These are phyloP conservation scores for Autographa gamma DNA, from an alignment of 2,888 invertebrate genomes.

Conservation along the genomic window DNA sequence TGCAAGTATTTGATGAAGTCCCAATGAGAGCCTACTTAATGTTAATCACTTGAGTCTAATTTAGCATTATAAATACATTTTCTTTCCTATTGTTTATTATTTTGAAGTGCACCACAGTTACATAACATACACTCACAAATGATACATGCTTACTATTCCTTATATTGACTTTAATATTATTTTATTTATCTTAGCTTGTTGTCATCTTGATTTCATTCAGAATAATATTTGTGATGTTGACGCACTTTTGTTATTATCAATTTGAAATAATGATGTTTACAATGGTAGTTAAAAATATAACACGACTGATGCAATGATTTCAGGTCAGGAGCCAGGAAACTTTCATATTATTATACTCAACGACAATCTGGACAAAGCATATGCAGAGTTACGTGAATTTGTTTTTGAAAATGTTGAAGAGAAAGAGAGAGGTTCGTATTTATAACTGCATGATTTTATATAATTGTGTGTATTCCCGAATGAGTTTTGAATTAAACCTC, in stretches of 20 bases:
- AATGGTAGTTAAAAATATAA: conserved; percentile 35
- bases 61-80: no score
- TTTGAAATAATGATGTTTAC: conserved; percentile 31
- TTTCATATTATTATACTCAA: conserved; percentile 95
- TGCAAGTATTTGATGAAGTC: no score
- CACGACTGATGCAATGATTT: conserved; percentile 60
- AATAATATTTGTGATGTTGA: conserved; percentile 20
- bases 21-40: no score
- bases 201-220: background rate
- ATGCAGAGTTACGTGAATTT: conserved; percentile 92
- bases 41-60: no score
- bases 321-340: conserved; percentile 90
- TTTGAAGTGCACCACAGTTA: no score
- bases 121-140: no score
- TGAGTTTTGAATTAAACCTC: background rate
- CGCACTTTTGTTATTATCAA: conserved; percentile 25
- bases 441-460: conserved; percentile 6
- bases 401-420: conserved; percentile 90
- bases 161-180: background rate
- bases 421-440: conserved; percentile 82
- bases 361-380: conserved; percentile 94
- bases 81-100: no score
- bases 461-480: background rate
- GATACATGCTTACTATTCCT: background rate
- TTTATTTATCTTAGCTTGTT: background rate